Base-by-base conservation (phyloP, 2,113 vertebrate species). In the Phaetusa simplex region DNA sequence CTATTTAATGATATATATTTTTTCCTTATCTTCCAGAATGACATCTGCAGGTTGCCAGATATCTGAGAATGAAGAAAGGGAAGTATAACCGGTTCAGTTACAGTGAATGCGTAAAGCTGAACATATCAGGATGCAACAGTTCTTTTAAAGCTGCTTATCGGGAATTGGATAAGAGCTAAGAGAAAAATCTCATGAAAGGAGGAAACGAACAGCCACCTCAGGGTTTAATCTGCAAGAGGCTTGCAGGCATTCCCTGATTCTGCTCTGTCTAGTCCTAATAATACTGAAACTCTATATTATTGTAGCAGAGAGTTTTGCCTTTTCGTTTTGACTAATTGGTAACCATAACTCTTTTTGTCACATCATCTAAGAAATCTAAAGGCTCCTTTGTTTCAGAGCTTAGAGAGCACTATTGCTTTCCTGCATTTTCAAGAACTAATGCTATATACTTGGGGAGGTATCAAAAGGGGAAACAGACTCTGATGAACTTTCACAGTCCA, bases 131-230 rank as follows among this genome's bases (percentile, higher is more conserved):
- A 94, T 79, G 52, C 27, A 82, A 71, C 65, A 94, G n/a, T 8
- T 11, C 82, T 82, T 87, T 91, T 47, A 65, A 89, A 91, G 86
- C 78, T 91, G 62, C 94, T 97, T 95, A 95, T 93, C 90, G 82
- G 29, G 76, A 94, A 86, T 3, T 64, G 65, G 69, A 18, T 58
- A 94, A 96, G n/a, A 95, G 32, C 55, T 56, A 78, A 78, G 56
- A 89, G 45, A 81, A 95, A 95, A 95, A 94, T 59, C 69, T 53
- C 40, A 85, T 52, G 45, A 90, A 96, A 86, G 66, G 49, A 85
- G 14, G 36, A 89, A 96, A 94, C 8, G 4, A 96, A 89, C 73
- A 91, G 58, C 27, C 59, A 89, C 27, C 49, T 76, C 58, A 53
- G 62, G 15, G 24, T 65, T 95, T 87, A 93, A 90, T 93, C 56